A percentile compares a stretch with the other conserved stretches of the same genome.
Evolutionary conservation across 2,797 vertebrate species (phyloP).

Genomic region (Anisognathus igniventris): DNA sequence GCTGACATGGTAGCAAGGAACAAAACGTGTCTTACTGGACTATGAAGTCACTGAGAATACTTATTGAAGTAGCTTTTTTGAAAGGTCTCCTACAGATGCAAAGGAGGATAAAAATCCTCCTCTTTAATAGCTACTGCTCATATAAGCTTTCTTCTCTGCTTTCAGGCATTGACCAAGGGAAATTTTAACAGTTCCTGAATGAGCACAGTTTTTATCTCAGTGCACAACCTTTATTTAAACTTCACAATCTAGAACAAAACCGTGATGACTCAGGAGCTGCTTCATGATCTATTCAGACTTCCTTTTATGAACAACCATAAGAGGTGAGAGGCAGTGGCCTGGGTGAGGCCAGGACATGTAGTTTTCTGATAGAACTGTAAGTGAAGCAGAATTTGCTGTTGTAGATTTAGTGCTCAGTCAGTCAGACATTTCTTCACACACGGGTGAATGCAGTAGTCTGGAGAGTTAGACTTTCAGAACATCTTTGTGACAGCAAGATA

Average conservation of each 20-base stretch:
- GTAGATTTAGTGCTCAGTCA: not conserved
- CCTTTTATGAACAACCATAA: not conserved
- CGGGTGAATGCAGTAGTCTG: rapidly evolving
- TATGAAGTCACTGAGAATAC: not conserved
- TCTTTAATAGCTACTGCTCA: not conserved
- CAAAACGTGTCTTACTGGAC: not conserved
- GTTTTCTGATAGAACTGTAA: not conserved
- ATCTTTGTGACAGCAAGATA: not conserved
- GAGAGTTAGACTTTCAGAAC: not conserved
- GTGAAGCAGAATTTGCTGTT: not conserved
- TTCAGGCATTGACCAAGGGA: not conserved
- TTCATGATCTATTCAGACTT: not conserved
- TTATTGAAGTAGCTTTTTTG: not conserved
- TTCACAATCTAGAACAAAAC: not conserved
- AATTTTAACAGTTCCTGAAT: not conserved
- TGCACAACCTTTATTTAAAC: not conserved
- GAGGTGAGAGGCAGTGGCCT: not conserved
- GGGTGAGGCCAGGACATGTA: not conserved
- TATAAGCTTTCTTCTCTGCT: not conserved
- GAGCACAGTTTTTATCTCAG: not conserved
- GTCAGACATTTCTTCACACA: not conserved
- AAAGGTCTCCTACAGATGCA: not conserved
- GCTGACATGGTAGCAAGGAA: not conserved
- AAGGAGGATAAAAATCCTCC: not conserved
- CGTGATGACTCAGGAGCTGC: not conserved